Percentiles rank a stretch among this genome's conserved stretches.
These are phyloP conservation scores for Scrobipalpa costella DNA, from an alignment of 2,888 invertebrate genomes.

Conservation along the genomic window DNA sequence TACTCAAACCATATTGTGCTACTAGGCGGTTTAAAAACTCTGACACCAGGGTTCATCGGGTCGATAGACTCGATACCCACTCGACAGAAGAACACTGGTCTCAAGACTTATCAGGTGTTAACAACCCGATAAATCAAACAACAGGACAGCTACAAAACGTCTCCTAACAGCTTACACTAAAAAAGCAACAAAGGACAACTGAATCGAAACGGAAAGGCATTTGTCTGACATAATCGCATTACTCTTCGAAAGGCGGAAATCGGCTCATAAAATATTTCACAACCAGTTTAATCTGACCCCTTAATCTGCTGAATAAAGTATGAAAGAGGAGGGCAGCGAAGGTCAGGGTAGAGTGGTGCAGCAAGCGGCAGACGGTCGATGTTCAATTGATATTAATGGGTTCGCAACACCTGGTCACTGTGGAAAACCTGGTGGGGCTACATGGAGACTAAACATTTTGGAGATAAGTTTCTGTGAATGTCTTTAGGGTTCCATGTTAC, in stretches of 20 bases:
- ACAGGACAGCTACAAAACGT: neutral
- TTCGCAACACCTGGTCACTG: slow-evolving; percentile 70
- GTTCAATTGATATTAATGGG: slow-evolving; percentile 79
- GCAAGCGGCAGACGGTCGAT: slow-evolving; percentile 63
- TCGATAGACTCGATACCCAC: too few relatives aligned
- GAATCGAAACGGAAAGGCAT: slow-evolving; percentile 44
- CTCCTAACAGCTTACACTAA: neutral
- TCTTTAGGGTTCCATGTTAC: too few relatives aligned
- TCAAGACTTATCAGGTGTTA: too few relatives aligned
- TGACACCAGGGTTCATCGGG: too few relatives aligned
- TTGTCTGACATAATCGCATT: slow-evolving; percentile 68
- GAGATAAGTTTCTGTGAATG: too few relatives aligned
- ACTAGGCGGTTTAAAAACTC: too few relatives aligned
- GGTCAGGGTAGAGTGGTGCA: slow-evolving; percentile 50
- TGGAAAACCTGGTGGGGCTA: slow-evolving; percentile 54
- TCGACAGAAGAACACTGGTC: too few relatives aligned
- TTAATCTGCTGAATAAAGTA: slow-evolving; percentile 34
- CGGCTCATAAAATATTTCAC: slow-evolving; percentile 71
- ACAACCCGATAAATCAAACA: neutral
- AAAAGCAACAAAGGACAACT: slow-evolving; percentile 3
- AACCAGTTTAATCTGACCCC: slow-evolving; percentile 49
- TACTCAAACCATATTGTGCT: too few relatives aligned
- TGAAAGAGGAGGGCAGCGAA: slow-evolving; percentile 35
- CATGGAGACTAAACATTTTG: slow-evolving; percentile 45
- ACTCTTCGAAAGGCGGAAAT: slow-evolving; percentile 63